Percentiles rank a stretch among this genome's conserved stretches.
Evolutionary conservation across 2,797 vertebrate genomes (phyloP).

Genomic region (Argya squamiceps): DNA sequence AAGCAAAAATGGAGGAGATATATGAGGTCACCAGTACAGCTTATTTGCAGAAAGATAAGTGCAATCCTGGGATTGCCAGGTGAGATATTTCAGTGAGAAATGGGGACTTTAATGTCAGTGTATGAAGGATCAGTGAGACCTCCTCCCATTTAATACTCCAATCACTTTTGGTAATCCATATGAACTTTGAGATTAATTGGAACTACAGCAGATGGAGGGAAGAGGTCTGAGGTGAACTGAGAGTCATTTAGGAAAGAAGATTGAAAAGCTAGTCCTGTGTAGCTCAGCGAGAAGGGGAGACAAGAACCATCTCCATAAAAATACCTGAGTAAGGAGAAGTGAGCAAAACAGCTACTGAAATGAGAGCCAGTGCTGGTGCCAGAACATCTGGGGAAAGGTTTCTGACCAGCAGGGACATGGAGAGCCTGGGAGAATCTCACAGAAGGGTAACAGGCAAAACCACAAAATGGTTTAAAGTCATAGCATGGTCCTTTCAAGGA

Average conservation of each 20-base stretch:
- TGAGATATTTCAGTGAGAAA: constrained; percentile 12
- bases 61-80: neutral
- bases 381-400: neutral
- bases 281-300: neutral
- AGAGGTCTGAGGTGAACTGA: constrained; percentile 24
- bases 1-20: constrained; percentile 9
- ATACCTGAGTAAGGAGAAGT: neutral
- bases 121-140: neutral
- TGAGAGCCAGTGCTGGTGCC: neutral
- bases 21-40: neutral
- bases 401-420: neutral
- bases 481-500: neutral
- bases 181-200: constrained; percentile 12
- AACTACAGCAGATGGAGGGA: neutral
- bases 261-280: constrained; percentile 1
- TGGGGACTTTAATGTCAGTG: neutral
- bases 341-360: neutral
- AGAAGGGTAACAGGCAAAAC: neutral
- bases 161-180: neutral
- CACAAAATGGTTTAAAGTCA: neutral
- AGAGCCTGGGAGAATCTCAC: neutral
- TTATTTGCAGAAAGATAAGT: neutral
- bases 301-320: neutral
- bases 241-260: constrained; percentile 31
- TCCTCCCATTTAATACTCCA: neutral